These are phyloP conservation scores for Volucella inflata DNA, from an alignment of 2,888 invertebrate genomes.

Conservation along the genomic window DNA sequence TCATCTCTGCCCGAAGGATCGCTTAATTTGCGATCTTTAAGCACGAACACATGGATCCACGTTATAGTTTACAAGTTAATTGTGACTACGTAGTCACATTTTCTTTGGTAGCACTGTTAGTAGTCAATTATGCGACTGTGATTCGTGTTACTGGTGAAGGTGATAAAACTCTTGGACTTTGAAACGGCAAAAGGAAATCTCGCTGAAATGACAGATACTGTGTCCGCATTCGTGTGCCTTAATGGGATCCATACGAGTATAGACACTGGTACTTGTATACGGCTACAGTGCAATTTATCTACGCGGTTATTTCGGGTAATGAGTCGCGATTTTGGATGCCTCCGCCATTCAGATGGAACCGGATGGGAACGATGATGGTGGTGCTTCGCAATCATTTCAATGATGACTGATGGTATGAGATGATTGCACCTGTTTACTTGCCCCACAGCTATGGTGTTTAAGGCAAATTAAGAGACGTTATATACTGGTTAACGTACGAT, in stretches of 20 bases:
- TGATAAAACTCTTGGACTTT: slow-evolving; percentile 70
- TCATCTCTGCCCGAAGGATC: slow-evolving; percentile 59
- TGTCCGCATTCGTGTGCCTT: slow-evolving; percentile 54
- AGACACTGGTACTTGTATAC: not conserved
- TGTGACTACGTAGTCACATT: slow-evolving; percentile 49
- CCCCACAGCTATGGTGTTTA: slow-evolving; percentile 13
- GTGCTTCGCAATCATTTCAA: not conserved
- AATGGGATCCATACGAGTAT: slow-evolving; percentile 70
- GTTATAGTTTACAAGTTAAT: slow-evolving; percentile 72
- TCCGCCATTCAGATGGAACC: not conserved
- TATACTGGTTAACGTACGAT: slow-evolving; percentile 20
- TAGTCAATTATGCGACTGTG: slow-evolving; percentile 61
- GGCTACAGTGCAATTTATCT: slow-evolving; percentile 56
- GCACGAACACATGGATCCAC: slow-evolving; percentile 38
- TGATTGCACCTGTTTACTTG: slow-evolving; percentile 17
- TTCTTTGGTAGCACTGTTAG: slow-evolving; percentile 36
- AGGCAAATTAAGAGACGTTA: slow-evolving; percentile 23
- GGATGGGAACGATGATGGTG: not conserved
- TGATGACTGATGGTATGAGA: slow-evolving; percentile 47
- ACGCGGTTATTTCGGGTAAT: slow-evolving; percentile 54
- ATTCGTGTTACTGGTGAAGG: slow-evolving; percentile 32
- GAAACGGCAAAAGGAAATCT: slow-evolving; percentile 46
- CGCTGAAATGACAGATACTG: slow-evolving; percentile 57
- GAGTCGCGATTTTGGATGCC: slow-evolving; percentile 44
- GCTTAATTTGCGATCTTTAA: slow-evolving; percentile 55